Percentiles rank a stretch among this genome's conserved stretches.
These are phyloP conservation scores for Emydocephalus ijimae DNA, from an alignment of 2,113 vertebrate species.

Conservation along the genomic window DNA sequence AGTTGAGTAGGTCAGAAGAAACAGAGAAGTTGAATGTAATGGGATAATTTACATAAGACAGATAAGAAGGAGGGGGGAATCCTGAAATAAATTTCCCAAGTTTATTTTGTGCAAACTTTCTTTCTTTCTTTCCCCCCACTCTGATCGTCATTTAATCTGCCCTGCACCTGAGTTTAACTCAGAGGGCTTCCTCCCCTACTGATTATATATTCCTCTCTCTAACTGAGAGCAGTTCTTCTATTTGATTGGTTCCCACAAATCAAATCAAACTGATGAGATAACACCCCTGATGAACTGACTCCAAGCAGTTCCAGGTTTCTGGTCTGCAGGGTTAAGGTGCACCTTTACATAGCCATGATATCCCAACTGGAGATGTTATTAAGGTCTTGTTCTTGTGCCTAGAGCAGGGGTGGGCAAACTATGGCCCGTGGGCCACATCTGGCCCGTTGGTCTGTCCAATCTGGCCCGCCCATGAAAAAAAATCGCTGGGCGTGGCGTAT, in stretches of 20 bases:
- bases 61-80: fast-evolving
- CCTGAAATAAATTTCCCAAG: neutral
- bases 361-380: neutral
- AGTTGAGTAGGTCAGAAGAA: neutral
- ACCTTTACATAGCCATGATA: neutral
- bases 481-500: no score
- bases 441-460: no score
- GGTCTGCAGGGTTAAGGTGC: neutral
- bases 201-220: neutral
- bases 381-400: neutral
- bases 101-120: neutral
- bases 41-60: neutral
- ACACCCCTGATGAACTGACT: neutral
- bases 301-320: neutral
- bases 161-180: neutral
- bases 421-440: no score
- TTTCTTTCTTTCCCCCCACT: neutral
- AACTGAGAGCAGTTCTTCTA: neutral
- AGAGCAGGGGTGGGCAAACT: no score
- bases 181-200: neutral
- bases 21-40: neutral
- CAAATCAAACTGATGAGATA: neutral
- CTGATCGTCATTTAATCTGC: neutral
- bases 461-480: no score
- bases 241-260: neutral